Evolutionary conservation across 2,888 invertebrate species (phyloP), one percentile per base, ranked within the genome.

Genomic region (Zygothrica quintamaculata): DNA sequence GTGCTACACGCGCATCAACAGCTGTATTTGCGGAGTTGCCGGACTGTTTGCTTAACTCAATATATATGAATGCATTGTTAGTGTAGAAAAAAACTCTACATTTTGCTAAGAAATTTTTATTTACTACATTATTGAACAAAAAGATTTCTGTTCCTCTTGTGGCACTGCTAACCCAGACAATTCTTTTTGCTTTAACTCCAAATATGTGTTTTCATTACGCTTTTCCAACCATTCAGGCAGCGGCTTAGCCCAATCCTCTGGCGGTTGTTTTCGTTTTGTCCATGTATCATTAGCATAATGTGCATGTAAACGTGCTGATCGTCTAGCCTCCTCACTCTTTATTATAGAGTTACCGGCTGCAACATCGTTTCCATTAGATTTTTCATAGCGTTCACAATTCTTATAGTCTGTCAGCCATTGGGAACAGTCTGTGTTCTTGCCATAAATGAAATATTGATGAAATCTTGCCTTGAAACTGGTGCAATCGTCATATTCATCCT

Each of bases 361-460:
- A 0, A 92, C 59, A 89, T 96, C 87, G 18, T 88, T 94, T 43
- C 93, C 91, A 4, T 92, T 90, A 0, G 90, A 90, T 0, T 93
- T 91, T 52, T 92, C 91, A 93, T 95, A 97, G 87, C 93, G 93
- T 50, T 92, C 90, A 89, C 97, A 97, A 88, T 95, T 96, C 1
- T 94, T 89, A 77, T 93, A 94, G 90, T 97, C 97, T 51, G 92
- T 92, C 80, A 95, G 93, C 97, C 97, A 97, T 76, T 94, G 94
- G 1, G 92, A 92, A 88, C 98, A 98, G 88, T 97, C 95, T 5
- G 93, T 52, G 0, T 92, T 90, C 85, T 95, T 92, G 0, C 98
- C 98, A 90, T 92, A 92, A 58, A 97, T 93, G 88, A 97, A 98
- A 89, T 96, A 95, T 90, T 98, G 98, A 89, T 98, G 95, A 81